Conservation (phyloP, 2,888 invertebrate species). For the Busseola fusca region DNA sequence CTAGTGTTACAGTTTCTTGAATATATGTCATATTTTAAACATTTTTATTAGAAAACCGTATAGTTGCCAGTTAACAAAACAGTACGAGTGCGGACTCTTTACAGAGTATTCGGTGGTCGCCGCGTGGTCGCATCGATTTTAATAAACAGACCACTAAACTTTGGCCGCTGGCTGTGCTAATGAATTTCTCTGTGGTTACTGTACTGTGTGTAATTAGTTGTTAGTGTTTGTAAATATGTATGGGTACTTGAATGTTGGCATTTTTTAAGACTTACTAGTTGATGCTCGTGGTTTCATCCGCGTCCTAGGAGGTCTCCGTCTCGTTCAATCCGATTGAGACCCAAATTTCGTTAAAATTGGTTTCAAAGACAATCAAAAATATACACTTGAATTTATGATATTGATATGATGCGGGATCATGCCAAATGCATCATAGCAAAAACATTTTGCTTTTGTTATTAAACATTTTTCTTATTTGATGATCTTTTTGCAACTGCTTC, state of each 20-base stretch:
- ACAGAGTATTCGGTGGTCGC: conserved; percentile 25
- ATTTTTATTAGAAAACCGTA: neutral
- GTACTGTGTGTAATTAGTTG: conserved; percentile 49
- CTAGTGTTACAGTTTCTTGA: neutral
- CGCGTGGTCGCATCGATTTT: conserved; percentile 61
- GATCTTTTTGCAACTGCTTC: neutral
- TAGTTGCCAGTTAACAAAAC: conserved; percentile 20
- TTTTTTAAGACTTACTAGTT: conserved; percentile 16
- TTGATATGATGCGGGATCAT: neutral
- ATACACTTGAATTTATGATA: neutral
- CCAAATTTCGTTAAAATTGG: neutral
- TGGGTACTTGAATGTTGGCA: neutral
- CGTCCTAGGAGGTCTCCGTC: neutral
- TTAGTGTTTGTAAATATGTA: conserved; percentile 22
- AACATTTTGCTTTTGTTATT: neutral
- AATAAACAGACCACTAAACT: conserved; percentile 60
- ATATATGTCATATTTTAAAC: neutral
- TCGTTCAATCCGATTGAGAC: neutral
- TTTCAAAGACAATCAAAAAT: neutral
- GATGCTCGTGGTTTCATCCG: neutral
- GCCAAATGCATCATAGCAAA: neutral
- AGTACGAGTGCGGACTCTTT: conserved; percentile 15
- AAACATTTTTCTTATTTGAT: neutral
- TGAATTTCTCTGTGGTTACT: conserved; percentile 59
- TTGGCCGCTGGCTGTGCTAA: conserved; percentile 52